Evolutionary conservation across 2,113 vertebrate genomes (phyloP).

Genomic region (Hippotragus niger): DNA sequence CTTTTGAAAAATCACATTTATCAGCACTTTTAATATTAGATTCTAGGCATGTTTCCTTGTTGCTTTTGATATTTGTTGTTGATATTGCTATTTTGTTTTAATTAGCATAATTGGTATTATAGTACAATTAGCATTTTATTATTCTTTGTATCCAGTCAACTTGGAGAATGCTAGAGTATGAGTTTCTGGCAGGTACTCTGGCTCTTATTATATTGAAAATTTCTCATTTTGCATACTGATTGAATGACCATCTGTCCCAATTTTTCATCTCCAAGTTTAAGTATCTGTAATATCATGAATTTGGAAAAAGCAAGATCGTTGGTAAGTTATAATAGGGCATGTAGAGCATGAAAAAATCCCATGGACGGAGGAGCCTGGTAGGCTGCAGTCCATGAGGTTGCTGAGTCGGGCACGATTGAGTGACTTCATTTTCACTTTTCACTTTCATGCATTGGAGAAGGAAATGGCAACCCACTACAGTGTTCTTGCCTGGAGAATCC

Average conservation of each 20-base stretch:
- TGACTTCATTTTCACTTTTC: too few relatives aligned
- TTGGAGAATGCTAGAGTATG: background rate
- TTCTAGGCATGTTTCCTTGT: background rate
- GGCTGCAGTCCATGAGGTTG: too few relatives aligned
- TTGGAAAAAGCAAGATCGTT: background rate
- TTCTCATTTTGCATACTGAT: constrained; percentile 48
- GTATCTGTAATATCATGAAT: constrained; percentile 11
- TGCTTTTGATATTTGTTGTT: background rate
- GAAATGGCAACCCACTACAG: too few relatives aligned
- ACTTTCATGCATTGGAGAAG: too few relatives aligned
- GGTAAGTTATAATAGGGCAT: background rate
- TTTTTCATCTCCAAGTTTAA: constrained; percentile 24
- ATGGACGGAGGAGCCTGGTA: too few relatives aligned
- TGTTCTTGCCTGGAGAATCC: too few relatives aligned
- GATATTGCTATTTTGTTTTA: constrained; percentile 38
- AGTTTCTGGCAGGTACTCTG: constrained; percentile 36
- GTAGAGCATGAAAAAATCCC: background rate
- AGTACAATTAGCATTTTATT: constrained; percentile 51
- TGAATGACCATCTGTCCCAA: constrained; percentile 40
- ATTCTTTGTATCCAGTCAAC: background rate
- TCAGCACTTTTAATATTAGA: background rate
- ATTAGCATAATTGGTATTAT: constrained; percentile 36
- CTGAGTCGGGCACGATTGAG: too few relatives aligned
- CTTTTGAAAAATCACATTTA: constrained; percentile 42
- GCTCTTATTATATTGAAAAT: constrained; percentile 5